Evolutionary conservation across 2,113 vertebrate genomes (phyloP), one percentile per base, ranked within the genome.

Genomic region (Daubentonia madagascariensis): DNA sequence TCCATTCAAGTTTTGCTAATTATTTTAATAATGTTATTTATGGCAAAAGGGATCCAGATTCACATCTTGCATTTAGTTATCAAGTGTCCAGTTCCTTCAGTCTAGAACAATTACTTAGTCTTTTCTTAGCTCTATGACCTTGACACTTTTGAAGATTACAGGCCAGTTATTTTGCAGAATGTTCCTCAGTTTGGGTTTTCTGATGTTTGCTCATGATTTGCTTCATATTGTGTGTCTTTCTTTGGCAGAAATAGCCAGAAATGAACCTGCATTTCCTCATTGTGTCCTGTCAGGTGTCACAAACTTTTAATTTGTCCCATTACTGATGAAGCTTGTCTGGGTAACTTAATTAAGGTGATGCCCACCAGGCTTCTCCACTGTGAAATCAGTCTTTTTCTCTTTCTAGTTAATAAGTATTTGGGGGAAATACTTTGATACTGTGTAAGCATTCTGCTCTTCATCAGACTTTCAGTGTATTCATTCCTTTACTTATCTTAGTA

Each of bases 231-330:
- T 72, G 25, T 3, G 8, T 25, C 40, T 16, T 25, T 22, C 43
- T 43, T 59, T 84, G 65, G 48, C 57, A 84, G 13, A 89, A 95
- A 30, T 54, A 90, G 10, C 70, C 57, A 43, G 57, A 43, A 43
- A 6, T 30, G 30, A 54, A 13, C 45, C 45, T 48, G 14, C 14
- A 28, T 65, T 89, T 80, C 67, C 25, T 20, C 3, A 22, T 22
- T 54, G 5, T 0, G 43, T 30, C 1, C 17, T 65, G 7, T 14
- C 0, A 0, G 23, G 16, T 16, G 30, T 11, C 40, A 43, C 40
- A 4, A 16, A 8, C 25, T 86, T 8, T 3, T 6, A 5, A 5
- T 93, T 79, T 28, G 32, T 81, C 32, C 32, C 37, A 9, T 25
- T 73, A 72, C 16, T 78, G 20, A 30, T 61, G 48, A 17, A 59